These are phyloP conservation scores for Carabus problematicus DNA, from an alignment of 2,888 invertebrate species.

Conservation along the genomic window DNA sequence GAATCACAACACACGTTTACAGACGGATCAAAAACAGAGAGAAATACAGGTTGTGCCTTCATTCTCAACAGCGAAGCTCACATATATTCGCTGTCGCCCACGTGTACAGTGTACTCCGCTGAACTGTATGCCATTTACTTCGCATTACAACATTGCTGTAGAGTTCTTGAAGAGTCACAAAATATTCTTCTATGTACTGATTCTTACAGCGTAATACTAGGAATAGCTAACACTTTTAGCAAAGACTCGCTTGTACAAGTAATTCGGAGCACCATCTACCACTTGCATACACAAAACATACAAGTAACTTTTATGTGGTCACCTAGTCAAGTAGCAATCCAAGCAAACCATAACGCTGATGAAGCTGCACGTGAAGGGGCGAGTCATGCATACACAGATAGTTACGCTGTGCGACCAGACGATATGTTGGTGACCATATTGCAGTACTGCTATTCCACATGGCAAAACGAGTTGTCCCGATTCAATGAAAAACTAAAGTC, in stretches of 20 bases:
- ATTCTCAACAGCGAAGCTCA: background rate
- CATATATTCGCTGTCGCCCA: background rate
- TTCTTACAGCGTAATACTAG: background rate
- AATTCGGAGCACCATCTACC: background rate
- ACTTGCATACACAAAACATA: constrained; percentile 4
- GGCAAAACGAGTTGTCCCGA: constrained; percentile 9
- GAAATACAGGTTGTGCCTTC: background rate
- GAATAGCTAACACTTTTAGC: constrained; percentile 4
- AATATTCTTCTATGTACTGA: background rate
- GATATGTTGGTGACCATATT: constrained; percentile 10
- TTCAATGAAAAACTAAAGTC: constrained; percentile 13
- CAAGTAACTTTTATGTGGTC: constrained; percentile 4
- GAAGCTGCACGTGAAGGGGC: constrained; percentile 5
- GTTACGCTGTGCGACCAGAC: constrained; percentile 8
- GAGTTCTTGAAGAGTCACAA: background rate
- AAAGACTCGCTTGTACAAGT: background rate
- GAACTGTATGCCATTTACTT: background rate
- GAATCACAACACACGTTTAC: background rate
- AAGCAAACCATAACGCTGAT: constrained; percentile 13
- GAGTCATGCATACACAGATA: background rate
- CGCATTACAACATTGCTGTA: background rate
- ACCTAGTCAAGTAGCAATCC: constrained; percentile 6
- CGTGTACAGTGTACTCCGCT: background rate
- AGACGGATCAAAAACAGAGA: background rate
- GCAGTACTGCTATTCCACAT: background rate